Percentiles rank a stretch among this genome's conserved stretches.
Evolutionary conservation across 2,113 vertebrate species (phyloP).

Genomic region (Scortum barcoo): DNA sequence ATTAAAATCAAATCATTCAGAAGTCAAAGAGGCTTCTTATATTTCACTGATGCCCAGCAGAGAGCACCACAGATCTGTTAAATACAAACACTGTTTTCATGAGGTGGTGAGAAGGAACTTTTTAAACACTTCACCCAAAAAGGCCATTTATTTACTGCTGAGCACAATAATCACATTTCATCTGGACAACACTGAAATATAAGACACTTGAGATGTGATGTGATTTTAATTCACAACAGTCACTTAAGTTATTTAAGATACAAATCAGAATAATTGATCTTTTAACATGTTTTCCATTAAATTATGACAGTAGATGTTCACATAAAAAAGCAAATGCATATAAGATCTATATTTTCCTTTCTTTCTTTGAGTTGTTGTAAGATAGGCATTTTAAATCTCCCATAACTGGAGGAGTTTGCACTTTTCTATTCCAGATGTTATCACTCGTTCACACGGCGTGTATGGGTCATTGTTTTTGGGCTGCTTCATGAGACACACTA

Average conservation of each 20-base stretch:
- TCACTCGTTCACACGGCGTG: neutral
- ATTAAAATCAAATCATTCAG: neutral
- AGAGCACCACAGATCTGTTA: neutral
- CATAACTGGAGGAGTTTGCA: neutral
- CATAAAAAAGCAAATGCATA: too few relatives aligned
- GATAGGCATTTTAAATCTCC: neutral
- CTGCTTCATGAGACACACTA: conserved; percentile 8
- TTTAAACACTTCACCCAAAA: too few relatives aligned
- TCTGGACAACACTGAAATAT: too few relatives aligned
- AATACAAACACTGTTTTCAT: too few relatives aligned
- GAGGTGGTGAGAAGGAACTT: too few relatives aligned
- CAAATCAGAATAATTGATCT: neutral
- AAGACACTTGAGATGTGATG: too few relatives aligned
- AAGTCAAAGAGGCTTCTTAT: neutral
- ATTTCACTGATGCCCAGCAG: neutral
- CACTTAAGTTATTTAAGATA: neutral
- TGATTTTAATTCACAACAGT: too few relatives aligned
- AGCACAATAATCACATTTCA: too few relatives aligned
- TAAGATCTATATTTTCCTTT: neutral
- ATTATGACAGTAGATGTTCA: too few relatives aligned
- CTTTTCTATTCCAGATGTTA: conserved; percentile 3
- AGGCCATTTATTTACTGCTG: too few relatives aligned
- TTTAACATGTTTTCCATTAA: neutral
- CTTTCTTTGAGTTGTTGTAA: neutral
- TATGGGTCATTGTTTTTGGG: neutral